These are phyloP conservation scores for Diaperis boleti DNA, from an alignment of 2,888 invertebrate genomes.

Conservation along the genomic window DNA sequence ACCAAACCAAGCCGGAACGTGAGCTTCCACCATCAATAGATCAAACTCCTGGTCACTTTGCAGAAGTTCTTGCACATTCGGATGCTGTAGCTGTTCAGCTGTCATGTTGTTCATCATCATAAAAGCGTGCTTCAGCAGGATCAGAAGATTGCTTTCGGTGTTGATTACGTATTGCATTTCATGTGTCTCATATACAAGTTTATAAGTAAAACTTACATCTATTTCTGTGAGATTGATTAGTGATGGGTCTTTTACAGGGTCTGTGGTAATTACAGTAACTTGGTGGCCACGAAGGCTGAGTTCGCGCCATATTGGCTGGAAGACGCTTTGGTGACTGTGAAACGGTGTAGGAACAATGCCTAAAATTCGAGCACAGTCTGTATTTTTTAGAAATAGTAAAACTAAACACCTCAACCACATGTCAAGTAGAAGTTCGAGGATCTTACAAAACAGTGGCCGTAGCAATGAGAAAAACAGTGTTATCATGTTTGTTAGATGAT, in stretches of 20 bases:
- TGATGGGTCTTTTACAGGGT: conserved; percentile 62
- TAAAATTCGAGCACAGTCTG: conserved; percentile 47
- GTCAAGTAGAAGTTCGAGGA: no score
- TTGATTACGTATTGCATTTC: conserved; percentile 29
- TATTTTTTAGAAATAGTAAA: background rate
- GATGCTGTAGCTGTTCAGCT: conserved; percentile 36
- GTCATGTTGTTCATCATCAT: conserved; percentile 32
- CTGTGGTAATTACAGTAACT: conserved; percentile 65
- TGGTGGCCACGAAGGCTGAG: conserved; percentile 67
- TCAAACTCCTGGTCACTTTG: conserved; percentile 51
- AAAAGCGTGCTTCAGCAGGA: conserved; percentile 28
- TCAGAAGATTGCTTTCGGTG: conserved; percentile 31
- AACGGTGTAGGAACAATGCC: conserved; percentile 51
- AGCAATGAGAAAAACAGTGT: no score
- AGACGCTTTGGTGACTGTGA: conserved; percentile 67
- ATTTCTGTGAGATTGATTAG: conserved; percentile 64
- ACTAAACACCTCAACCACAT: no score
- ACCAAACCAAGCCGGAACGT: conserved; percentile 47
- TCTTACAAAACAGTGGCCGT: no score
- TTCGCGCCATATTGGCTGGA: conserved; percentile 65
- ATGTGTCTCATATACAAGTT: conserved; percentile 28
- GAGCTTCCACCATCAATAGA: conserved; percentile 51
- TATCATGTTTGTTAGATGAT: no score
- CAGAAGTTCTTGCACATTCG: conserved; percentile 49
- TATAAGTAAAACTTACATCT: conserved; percentile 55